Base-by-base conservation (phyloP, 2,113 vertebrate genomes). In the Amblyopsis rosae region DNA sequence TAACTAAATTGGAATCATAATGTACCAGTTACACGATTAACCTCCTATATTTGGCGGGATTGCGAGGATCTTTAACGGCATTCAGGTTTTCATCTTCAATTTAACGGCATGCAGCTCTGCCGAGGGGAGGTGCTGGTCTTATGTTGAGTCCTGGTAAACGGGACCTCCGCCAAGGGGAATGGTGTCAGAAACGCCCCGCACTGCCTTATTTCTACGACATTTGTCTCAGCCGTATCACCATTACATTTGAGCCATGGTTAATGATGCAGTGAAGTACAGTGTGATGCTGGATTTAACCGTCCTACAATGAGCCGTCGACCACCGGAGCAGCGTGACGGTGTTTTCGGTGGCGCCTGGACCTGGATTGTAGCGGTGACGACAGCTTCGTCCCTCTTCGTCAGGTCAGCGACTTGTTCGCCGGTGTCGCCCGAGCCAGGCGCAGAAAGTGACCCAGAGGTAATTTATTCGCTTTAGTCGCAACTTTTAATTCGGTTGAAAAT, bases 391-490 rank as follows among this genome's bases (percentile, higher is more conserved):
- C 35, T 82, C 56, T 16, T 26, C 48, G 57, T 79, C 0, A 69
- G 11, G 46, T 3, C 56, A 0, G 54, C 59, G n/a, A 54, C 1
- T 1, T 76, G 69, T 33, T 64, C 85, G 0, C 80, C 87, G 69
- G 69, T 78, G 70, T 7, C 41, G 12, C 19, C 66, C 47, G 70
- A 15, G 12, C 12, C 15, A 12, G 7, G 5, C 33, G 35, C n/a
- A 49, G 16, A 48, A 41, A 59, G 3, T 3, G 67, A 85, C 19
- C 81, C 88, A 0, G 69, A 89, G 89, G 90, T 91, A 83, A 17
- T 4, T n/a, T 9, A 13, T 6, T 46, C 5, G 10, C n/a, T 7
- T 49, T 47, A 4, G 16, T 11, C 19, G 9, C 0, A 26, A 26
- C 26, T 26, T 26, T 26, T 26, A 26, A 26, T 26, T 26, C 1